phyloP scores from a whole-genome alignment of 2,888 invertebrate genomes.

The Mycalesis mineus region DNA sequence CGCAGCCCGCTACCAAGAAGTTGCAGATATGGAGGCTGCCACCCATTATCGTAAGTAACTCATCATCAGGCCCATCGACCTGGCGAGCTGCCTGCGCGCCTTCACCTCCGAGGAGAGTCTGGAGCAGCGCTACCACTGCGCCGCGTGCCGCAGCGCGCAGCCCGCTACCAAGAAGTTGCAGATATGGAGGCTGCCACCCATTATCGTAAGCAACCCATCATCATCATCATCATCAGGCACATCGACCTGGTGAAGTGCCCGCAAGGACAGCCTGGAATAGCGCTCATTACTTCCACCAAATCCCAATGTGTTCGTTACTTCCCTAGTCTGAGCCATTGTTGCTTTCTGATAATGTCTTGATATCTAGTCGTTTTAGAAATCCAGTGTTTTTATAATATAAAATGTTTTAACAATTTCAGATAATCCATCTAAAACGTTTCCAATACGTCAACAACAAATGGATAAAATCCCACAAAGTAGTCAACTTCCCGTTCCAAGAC shows the following conservation, averaged over 20 bases:
- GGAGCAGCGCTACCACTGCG: slow-evolving; percentile 91
- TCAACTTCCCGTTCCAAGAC: slow-evolving; percentile 90
- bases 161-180: slow-evolving; percentile 94
- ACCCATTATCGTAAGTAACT: slow-evolving; percentile 84
- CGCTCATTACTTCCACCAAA: no score
- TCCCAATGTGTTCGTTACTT: no score
- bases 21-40: slow-evolving; percentile 95
- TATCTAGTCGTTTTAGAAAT: no score
- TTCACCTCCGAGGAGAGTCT: slow-evolving; percentile 93
- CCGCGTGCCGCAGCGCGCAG: slow-evolving; percentile 88
- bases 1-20: slow-evolving; percentile 92
- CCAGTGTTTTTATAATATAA: no score
- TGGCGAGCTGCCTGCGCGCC: slow-evolving; percentile 90
- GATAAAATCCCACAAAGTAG: slow-evolving; percentile 96
- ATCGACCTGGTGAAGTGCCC: slow-evolving; percentile 91
- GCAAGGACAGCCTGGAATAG: slow-evolving; percentile 90
- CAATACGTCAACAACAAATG: slow-evolving; percentile 93
- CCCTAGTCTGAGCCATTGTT: no score
- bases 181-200: slow-evolving; percentile 93
- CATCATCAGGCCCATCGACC: slow-evolving; percentile 87
- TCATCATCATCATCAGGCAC: no score
- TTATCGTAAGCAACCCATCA: slow-evolving; percentile 81
- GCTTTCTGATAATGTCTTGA: no score
- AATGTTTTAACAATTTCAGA: slow-evolving; percentile 72
- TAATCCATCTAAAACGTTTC: slow-evolving; percentile 94